A percentile compares a stretch with the other conserved stretches of the same genome.
These are phyloP conservation scores for Brachyhypopomus occidentalis DNA, from an alignment of 2,113 vertebrate genomes.

Conservation along the genomic window DNA sequence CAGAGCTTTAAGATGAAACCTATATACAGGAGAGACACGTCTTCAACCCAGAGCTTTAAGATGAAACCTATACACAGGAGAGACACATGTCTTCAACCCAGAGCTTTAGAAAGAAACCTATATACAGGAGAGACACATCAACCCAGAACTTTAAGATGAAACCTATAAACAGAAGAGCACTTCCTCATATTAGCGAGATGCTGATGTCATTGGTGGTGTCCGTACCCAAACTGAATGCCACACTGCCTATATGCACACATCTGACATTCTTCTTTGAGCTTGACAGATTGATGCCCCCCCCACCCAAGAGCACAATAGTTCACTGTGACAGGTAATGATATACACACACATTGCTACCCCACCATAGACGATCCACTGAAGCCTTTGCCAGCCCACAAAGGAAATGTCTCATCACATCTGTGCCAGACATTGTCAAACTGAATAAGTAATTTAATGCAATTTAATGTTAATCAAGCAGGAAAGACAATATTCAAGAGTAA, in stretches of 20 bases:
- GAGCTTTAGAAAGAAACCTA: no score
- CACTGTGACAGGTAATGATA: neutral
- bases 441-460: neutral
- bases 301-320: neutral
- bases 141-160: no score
- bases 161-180: neutral
- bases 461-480: neutral
- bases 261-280: neutral
- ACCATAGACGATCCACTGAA: neutral
- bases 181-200: neutral
- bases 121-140: neutral
- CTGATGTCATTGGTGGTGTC: neutral
- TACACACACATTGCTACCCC: neutral
- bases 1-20: conserved; percentile 7
- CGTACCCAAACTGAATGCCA: neutral
- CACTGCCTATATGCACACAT: neutral
- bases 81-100: no score
- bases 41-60: no score
- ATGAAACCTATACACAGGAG: conserved; percentile 26
- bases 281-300: neutral
- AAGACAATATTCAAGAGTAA: no score
- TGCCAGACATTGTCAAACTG: neutral
- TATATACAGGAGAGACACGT: conserved; percentile 14
- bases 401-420: neutral
- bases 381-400: neutral